A percentile compares a stretch with the other conserved stretches of the same genome.
Conservation (phyloP, 2,888 invertebrate species). For the Oeneis ivallda region DNA sequence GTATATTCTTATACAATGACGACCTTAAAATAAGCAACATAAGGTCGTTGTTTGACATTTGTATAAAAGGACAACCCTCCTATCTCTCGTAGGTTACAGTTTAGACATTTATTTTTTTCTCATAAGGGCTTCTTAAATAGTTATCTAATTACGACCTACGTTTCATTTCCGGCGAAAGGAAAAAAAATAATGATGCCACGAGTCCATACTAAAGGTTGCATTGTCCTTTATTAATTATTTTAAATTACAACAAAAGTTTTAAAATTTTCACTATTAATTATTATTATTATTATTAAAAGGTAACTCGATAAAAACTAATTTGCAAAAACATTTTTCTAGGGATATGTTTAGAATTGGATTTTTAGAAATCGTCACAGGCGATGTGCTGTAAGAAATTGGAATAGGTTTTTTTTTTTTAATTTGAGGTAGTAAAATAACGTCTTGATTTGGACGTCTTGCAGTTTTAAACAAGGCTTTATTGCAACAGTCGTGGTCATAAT, state of each 20-base stretch:
- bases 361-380: constrained; percentile 19
- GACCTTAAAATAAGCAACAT: too few species aligned
- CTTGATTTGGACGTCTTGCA: constrained; percentile 28
- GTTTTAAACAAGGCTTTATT: not conserved
- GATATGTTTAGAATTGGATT: constrained; percentile 34
- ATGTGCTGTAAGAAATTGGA: not conserved
- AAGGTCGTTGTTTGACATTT: too few species aligned
- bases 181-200: too few species aligned
- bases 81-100: too few species aligned
- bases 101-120: too few species aligned
- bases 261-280: constrained; percentile 27
- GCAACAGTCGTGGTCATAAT: not conserved
- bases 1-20: too few species aligned
- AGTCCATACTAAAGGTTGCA: too few species aligned
- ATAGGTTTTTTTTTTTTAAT: constrained; percentile 14
- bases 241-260: constrained; percentile 28
- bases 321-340: constrained; percentile 31
- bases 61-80: too few species aligned
- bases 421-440: constrained; percentile 40
- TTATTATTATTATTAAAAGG: constrained; percentile 10
- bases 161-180: too few species aligned
- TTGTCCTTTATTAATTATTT: not conserved
- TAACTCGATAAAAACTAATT: constrained; percentile 29
- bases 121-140: too few species aligned
- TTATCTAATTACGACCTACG: too few species aligned